phyloP scores from a whole-genome alignment of 1,140 invertebrate species.

The Papilio helenus region DNA sequence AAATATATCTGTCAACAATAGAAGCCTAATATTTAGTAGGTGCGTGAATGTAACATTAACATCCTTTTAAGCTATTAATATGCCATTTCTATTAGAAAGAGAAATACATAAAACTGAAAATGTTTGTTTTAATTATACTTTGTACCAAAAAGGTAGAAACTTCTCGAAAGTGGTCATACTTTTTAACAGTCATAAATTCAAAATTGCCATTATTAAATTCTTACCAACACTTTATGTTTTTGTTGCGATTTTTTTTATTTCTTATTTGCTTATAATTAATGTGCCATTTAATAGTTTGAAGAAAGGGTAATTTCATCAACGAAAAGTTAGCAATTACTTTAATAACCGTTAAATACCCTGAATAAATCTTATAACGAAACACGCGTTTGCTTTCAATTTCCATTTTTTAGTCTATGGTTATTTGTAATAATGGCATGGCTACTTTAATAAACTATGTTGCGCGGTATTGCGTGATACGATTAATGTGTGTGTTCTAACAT shows the following conservation, averaged over 20 bases:
- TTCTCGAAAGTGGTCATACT: neutral
- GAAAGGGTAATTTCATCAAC: neutral
- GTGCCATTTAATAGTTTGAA: neutral
- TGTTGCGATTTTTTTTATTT: neutral
- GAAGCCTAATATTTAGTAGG: neutral
- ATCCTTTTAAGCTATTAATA: neutral
- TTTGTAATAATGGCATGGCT: slow-evolving; percentile 58
- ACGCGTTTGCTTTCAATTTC: slow-evolving; percentile 51
- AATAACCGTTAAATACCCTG: neutral
- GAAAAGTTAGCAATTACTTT: neutral
- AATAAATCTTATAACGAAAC: slow-evolving; percentile 1
- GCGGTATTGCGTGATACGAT: slow-evolving; percentile 77
- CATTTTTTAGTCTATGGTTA: slow-evolving; percentile 61
- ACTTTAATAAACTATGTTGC: slow-evolving; percentile 68
- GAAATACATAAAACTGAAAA: neutral
- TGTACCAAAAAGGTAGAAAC: neutral
- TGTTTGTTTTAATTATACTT: neutral
- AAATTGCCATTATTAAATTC: neutral
- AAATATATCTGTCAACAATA: neutral
- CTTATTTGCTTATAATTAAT: neutral
- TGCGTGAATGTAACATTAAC: neutral
- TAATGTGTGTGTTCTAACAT: slow-evolving; percentile 68
- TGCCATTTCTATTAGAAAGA: neutral
- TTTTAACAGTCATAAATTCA: neutral
- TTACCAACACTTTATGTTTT: neutral